These are phyloP conservation scores for Sciurus carolinensis DNA, from an alignment of 2,797 vertebrate genomes.

Conservation along the genomic window DNA sequence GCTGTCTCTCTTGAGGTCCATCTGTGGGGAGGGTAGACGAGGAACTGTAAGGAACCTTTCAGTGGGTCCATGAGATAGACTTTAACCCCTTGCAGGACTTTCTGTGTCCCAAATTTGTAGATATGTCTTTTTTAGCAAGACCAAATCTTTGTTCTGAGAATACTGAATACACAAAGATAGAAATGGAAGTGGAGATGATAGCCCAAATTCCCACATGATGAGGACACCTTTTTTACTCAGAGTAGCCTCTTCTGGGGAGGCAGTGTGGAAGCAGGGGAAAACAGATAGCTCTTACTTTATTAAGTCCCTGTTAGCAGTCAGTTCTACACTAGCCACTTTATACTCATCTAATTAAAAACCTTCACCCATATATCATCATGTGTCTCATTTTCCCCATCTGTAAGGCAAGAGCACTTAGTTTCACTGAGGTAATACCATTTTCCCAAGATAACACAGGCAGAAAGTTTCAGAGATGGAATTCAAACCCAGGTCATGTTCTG, in stretches of 20 bases:
- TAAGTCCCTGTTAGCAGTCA: background rate
- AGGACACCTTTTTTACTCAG: background rate
- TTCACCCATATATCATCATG: background rate
- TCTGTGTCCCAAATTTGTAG: background rate
- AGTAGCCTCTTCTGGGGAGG: background rate
- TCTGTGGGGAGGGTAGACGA: background rate
- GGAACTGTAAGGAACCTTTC: background rate
- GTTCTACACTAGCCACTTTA: background rate
- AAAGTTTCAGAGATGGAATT: background rate
- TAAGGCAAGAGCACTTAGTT: background rate
- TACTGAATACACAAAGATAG: background rate
- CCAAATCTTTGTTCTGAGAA: background rate
- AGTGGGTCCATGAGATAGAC: background rate
- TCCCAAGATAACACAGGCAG: background rate
- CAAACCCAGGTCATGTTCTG: background rate
- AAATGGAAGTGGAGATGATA: background rate
- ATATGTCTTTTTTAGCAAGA: background rate
- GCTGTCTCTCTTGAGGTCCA: background rate
- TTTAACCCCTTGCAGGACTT: background rate
- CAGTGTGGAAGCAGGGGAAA: background rate
- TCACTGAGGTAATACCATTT: background rate
- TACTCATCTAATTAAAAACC: background rate
- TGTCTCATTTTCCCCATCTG: background rate
- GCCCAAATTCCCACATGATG: no score
- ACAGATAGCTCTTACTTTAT: background rate